Percentiles rank a stretch among this genome's conserved stretches.
Conservation (phyloP, 1,140 invertebrate species). For the Pinna nobilis region DNA sequence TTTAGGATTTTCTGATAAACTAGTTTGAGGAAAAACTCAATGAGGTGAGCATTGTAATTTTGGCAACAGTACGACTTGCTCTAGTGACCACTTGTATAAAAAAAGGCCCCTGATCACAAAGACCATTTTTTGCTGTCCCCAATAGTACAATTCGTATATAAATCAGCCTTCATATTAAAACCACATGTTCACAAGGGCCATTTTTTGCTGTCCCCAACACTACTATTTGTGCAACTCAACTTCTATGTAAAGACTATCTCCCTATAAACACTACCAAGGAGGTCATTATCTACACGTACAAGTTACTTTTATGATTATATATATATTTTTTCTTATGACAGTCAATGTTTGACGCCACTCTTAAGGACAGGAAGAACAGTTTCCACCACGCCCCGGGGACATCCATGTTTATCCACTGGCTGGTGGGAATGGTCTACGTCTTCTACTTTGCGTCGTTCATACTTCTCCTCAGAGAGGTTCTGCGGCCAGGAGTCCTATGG, state of each 20-base stretch:
- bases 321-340: conserved; percentile 46
- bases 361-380: conserved; percentile 84
- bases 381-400: conserved; percentile 94
- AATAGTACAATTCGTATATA: too few relatives aligned
- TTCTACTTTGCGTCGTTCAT: conserved; percentile 99
- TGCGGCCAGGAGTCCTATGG: conserved; percentile 97
- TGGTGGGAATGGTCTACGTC: conserved; percentile 99
- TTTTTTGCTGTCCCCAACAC: too few relatives aligned
- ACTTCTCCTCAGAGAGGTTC: conserved; percentile 91
- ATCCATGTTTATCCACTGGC: conserved; percentile 98
- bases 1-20: too few relatives aligned
- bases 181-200: too few relatives aligned
- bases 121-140: too few relatives aligned
- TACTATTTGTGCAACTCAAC: too few relatives aligned
- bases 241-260: background rate
- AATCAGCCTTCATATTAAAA: too few relatives aligned
- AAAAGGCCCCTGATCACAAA: too few relatives aligned
- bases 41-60: too few relatives aligned
- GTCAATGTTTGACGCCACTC: conserved; percentile 88
- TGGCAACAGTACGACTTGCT: too few relatives aligned
- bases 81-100: too few relatives aligned
- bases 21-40: too few relatives aligned
- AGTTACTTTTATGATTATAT: background rate
- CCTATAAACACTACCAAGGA: background rate
- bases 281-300: background rate